phyloP scores from a whole-genome alignment of 2,888 invertebrate species.

The Lasioglossum vierecki region DNA sequence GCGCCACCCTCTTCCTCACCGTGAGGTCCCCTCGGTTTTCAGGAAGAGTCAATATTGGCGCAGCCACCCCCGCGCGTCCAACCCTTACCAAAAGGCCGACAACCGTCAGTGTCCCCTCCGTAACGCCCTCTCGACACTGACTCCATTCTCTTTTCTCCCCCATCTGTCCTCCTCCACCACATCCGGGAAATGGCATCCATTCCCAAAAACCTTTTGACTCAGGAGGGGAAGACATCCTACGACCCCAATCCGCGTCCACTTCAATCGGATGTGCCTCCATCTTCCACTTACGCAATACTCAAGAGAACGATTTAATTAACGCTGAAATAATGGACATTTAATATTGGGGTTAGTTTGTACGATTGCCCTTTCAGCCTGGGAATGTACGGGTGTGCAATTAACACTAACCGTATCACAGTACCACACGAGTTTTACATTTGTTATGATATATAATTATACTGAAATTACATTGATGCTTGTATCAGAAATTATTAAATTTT shows the following conservation, averaged over 20 bases:
- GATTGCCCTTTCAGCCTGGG: neutral
- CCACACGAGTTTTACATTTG: neutral
- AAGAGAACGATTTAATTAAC: conserved; percentile 55
- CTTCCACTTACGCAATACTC: conserved; percentile 52
- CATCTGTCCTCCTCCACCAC: conserved; percentile 63
- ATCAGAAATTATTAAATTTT: too few species aligned
- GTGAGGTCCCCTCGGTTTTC: conserved; percentile 72
- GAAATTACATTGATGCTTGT: too few species aligned
- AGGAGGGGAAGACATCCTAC: neutral
- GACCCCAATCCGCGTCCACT: conserved; percentile 44
- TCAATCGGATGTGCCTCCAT: conserved; percentile 49
- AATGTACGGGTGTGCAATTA: neutral
- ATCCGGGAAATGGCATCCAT: conserved; percentile 67
- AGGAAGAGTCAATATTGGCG: conserved; percentile 82
- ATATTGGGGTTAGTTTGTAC: conserved; percentile 3
- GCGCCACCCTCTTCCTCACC: conserved; percentile 76
- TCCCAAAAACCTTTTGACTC: conserved; percentile 29
- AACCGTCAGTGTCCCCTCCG: conserved; percentile 51
- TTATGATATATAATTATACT: neutral
- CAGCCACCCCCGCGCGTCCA: conserved; percentile 78
- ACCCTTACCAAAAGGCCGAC: conserved; percentile 62
- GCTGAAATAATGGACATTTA: conserved; percentile 48
- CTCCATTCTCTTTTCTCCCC: conserved; percentile 52
- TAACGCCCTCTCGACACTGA: conserved; percentile 69
- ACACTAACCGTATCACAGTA: neutral